Conservation (phyloP, 2,797 vertebrate genomes). For the Microctenopoma stevenorrisi region DNA sequence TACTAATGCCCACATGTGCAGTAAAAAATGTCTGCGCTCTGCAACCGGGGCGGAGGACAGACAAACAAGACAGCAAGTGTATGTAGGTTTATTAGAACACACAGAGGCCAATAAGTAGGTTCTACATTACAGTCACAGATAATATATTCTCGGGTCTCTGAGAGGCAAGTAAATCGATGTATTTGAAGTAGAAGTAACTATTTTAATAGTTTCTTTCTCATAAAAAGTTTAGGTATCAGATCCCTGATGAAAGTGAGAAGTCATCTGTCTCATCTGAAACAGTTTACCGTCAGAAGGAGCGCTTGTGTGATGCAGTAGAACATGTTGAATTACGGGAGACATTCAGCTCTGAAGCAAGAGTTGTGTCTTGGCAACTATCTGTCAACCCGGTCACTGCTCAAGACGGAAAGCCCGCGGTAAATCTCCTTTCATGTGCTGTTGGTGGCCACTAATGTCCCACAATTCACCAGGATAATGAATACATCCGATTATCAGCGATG, state of each 20-base stretch:
- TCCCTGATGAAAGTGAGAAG: neutral
- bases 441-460: too few relatives aligned
- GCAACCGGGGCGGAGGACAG: too few relatives aligned
- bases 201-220: neutral
- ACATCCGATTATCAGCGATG: too few relatives aligned
- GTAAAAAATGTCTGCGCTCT: too few relatives aligned
- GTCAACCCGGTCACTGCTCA: neutral
- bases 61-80: too few relatives aligned
- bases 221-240: neutral
- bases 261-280: neutral
- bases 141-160: too few relatives aligned
- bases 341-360: neutral
- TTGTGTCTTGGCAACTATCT: neutral
- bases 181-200: neutral
- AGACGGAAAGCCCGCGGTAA: too few relatives aligned
- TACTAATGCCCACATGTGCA: too few relatives aligned
- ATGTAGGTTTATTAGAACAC: too few relatives aligned
- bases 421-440: too few relatives aligned
- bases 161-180: neutral
- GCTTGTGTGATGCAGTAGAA: neutral
- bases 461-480: too few relatives aligned
- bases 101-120: conserved; percentile 7
- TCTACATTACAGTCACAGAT: neutral
- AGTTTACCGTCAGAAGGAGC: neutral
- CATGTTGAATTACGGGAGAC: neutral